Conservation (phyloP, 1,140 invertebrate species). For the Drosophila yakuba region DNA sequence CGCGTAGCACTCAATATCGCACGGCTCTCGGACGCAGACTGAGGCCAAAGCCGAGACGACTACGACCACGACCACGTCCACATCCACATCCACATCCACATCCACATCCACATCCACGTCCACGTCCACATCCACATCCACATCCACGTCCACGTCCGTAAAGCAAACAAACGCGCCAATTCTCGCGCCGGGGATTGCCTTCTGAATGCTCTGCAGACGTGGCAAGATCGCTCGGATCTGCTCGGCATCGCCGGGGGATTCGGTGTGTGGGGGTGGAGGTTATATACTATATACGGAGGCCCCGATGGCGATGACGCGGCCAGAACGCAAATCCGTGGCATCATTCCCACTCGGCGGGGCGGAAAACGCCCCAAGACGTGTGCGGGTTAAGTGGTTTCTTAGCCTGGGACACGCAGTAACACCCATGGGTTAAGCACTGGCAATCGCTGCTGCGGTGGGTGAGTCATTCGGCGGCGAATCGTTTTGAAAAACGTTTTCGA, state of each 20-base stretch:
- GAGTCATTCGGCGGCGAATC: background rate
- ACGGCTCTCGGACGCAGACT: slow-evolving; percentile 72
- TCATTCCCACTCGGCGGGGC: slow-evolving; percentile 29
- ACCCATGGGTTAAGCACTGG: slow-evolving; percentile 6
- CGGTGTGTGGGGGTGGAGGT: too few species aligned
- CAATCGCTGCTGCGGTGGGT: background rate
- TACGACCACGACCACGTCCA: background rate
- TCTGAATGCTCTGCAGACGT: slow-evolving; percentile 45
- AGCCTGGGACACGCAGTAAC: slow-evolving; percentile 17
- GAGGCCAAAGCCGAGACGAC: slow-evolving; percentile 45
- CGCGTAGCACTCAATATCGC: slow-evolving; percentile 59
- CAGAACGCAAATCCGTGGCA: slow-evolving; percentile 38
- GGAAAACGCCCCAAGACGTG: slow-evolving; percentile 32
- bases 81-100: slow-evolving; percentile 14
- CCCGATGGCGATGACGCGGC: slow-evolving; percentile 30
- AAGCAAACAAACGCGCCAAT: slow-evolving; percentile 43
- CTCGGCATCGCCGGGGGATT: too few species aligned
- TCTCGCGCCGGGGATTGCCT: slow-evolving; percentile 45
- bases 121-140: slow-evolving; percentile 4
- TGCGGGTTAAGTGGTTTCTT: slow-evolving; percentile 39
- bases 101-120: slow-evolving; percentile 3
- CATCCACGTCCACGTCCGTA: slow-evolving; percentile 12
- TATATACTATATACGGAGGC: background rate
- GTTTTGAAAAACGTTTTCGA: background rate
- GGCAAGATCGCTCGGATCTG: slow-evolving; percentile 28